Base-by-base conservation (phyloP, 2,113 vertebrate species). In the Anas platyrhynchos region DNA sequence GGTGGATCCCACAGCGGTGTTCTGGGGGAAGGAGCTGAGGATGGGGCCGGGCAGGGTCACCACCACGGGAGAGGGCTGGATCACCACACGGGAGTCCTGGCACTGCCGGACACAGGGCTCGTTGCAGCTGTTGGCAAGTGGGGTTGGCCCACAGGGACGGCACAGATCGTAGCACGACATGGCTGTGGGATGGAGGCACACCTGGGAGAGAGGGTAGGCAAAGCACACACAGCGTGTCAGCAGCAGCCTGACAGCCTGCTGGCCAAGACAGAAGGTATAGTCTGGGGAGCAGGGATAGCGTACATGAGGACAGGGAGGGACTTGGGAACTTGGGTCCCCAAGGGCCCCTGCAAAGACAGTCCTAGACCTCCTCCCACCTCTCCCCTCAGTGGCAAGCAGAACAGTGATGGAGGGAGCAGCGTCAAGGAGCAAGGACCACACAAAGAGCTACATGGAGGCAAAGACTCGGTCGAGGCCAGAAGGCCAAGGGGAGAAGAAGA, bases 1-100 rank as follows among this genome's bases (percentile, higher is more conserved):
- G 36, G 36, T 38, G 36, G 36, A 38, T 38, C 36, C 36, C 36
- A 38, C 36, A 38, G 36, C 36, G 36, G 36, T 38, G 36, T 38
- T 38, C 1, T 96, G 94, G 0, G 93, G 94, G 80, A 94, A 96
- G 86, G 94, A 96, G 89, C 96, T 96, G 59, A 96, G 96, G 89
- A 96, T 96, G 11, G 96, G 94, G 0, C 96, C 96, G 0, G 94
- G 96, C 36, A 38, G 36, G 36, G 36, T 38, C 36, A 38, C 36
- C 36, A 38, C 36, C 36, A 38, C 36, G 36, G 36, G 36, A 38
- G 36, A 38, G 36, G 36, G 36, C 36, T 38, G 63, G 41, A 41
- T 41, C 41, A 41, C 41, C 41, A 41, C 41, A 12, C 41, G 41
- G 41, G 41, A 41, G 41, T 41, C 41, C 41, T 41, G 41, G 41